Evolutionary conservation across 2,113 vertebrate genomes (phyloP).

Genomic region (Bolborhynchus lineola): DNA sequence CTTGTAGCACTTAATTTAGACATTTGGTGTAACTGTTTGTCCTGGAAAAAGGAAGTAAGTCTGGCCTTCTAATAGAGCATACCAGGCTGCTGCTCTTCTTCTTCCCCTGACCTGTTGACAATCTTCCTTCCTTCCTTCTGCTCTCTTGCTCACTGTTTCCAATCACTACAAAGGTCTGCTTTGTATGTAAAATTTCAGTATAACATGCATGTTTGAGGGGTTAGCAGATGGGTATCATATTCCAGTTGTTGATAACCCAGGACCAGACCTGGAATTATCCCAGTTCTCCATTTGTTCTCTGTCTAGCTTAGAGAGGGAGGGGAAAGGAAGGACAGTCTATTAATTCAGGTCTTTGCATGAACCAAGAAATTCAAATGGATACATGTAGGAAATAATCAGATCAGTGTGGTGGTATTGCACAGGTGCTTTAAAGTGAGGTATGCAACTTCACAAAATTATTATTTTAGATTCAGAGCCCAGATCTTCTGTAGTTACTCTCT

Average conservation of each 20-base stretch:
- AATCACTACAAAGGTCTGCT: neutral
- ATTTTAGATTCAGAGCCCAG: neutral
- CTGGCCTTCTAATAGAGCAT: neutral
- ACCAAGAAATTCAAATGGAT: neutral
- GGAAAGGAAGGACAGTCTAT: neutral
- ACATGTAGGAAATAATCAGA: neutral
- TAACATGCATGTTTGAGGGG: neutral
- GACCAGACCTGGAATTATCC: neutral
- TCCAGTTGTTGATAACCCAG: neutral
- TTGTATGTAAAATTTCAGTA: neutral
- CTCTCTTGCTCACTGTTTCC: neutral
- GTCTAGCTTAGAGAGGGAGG: neutral
- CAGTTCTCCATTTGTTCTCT: neutral
- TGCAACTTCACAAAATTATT: neutral
- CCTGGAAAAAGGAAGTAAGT: neutral
- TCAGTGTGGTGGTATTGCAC: neutral
- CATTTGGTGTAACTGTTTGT: neutral
- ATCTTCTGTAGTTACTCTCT: neutral
- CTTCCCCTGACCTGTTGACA: neutral
- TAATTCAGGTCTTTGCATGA: neutral
- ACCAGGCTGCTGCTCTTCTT: neutral
- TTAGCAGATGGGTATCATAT: neutral
- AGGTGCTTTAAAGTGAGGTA: neutral
- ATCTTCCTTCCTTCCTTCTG: neutral
- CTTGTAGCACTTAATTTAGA: conserved; percentile 1